A percentile compares a stretch with the other conserved stretches of the same genome.
Evolutionary conservation across 1,140 invertebrate genomes (phyloP).

Genomic region (Aethina tumida): DNA sequence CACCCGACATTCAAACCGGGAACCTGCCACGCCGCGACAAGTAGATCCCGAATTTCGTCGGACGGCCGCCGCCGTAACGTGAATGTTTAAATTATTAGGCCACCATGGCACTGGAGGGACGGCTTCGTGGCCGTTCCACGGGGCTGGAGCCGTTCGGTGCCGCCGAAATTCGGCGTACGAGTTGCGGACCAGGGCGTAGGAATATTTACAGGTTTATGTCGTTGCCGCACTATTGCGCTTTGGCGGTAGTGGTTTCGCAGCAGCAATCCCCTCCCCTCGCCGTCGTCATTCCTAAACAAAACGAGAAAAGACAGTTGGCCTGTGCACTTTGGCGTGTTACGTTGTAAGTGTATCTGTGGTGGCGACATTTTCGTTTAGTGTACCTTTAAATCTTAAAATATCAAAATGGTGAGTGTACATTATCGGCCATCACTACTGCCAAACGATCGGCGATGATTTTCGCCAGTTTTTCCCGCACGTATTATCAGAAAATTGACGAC

Average conservation of each 20-base stretch:
- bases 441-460: conserved; percentile 3
- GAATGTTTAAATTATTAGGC: too few relatives aligned
- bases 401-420: conserved; percentile 50
- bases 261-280: conserved; percentile 13
- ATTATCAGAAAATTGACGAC: conserved; percentile 17
- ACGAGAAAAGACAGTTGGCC: conserved; percentile 40
- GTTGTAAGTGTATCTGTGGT: conserved; percentile 37
- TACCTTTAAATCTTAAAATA: conserved; percentile 27
- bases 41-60: conserved; percentile 39
- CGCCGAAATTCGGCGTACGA: conserved; percentile 13
- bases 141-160: neutral
- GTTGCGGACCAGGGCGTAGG: conserved; percentile 19
- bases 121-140: too few relatives aligned
- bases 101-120: too few relatives aligned
- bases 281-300: conserved; percentile 26
- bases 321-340: conserved; percentile 44
- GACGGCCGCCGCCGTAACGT: too few relatives aligned
- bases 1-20: conserved; percentile 47
- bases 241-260: conserved; percentile 24
- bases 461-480: conserved; percentile 2
- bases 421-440: conserved; percentile 25
- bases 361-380: conserved; percentile 23
- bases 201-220: conserved; percentile 34
- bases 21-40: conserved; percentile 43
- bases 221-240: conserved; percentile 33